Percentiles rank a stretch among this genome's conserved stretches.
These are phyloP conservation scores for Hyphantria cunea DNA, from an alignment of 1,140 invertebrate genomes.

Conservation along the genomic window DNA sequence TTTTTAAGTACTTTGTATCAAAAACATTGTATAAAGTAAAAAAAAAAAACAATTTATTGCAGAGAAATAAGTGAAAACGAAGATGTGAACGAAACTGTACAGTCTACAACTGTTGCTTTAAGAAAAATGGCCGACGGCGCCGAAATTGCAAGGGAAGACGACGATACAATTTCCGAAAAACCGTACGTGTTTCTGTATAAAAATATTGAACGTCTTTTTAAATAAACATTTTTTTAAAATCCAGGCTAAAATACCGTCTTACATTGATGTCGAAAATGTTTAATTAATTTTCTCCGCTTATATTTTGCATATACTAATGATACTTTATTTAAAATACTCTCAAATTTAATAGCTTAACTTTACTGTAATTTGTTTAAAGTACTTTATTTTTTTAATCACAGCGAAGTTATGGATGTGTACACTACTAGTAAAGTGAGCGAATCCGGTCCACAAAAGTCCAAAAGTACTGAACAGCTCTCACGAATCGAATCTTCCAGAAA, in stretches of 20 bases:
- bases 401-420: not conserved
- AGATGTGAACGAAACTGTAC: constrained; percentile 24
- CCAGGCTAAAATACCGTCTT: too few species aligned
- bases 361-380: too few species aligned
- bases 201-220: too few species aligned
- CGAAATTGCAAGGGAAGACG: constrained; percentile 54
- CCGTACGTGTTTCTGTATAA: not conserved
- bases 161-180: constrained; percentile 33
- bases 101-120: constrained; percentile 1
- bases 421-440: not conserved
- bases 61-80: constrained; percentile 65
- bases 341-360: too few species aligned
- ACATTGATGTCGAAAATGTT: not conserved
- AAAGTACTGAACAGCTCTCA: constrained; percentile 36
- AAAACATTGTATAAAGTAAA: too few species aligned
- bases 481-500: constrained; percentile 44
- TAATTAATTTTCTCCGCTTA: not conserved
- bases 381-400: not conserved
- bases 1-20: too few species aligned
- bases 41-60: not conserved
- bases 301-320: not conserved
- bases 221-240: too few species aligned
- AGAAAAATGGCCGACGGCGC: constrained; percentile 52
- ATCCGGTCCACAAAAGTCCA: not conserved
- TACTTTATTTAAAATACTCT: too few species aligned